Conservation (phyloP, 2,113 vertebrate genomes). For the Pluvialis apricaria region DNA sequence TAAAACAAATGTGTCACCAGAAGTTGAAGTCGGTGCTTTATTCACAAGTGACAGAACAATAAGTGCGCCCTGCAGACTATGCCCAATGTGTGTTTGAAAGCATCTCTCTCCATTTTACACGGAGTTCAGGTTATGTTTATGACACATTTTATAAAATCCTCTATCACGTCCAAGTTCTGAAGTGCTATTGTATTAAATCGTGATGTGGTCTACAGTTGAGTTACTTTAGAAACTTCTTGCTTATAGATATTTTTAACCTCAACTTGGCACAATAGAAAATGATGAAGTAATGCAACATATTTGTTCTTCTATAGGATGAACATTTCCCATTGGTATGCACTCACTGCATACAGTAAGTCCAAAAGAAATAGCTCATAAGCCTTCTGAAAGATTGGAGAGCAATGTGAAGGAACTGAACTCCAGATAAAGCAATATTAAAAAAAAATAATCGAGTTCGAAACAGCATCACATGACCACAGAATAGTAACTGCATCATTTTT, state of each 20-base stretch:
- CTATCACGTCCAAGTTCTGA: not conserved
- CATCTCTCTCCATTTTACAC: not conserved
- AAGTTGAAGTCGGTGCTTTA: not conserved
- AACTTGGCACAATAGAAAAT: not conserved
- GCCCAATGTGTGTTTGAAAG: not conserved
- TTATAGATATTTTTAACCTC: not conserved
- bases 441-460: not conserved
- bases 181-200: not conserved
- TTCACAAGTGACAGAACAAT: not conserved
- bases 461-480: not conserved
- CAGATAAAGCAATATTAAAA: not conserved
- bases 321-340: not conserved
- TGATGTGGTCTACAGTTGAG: not conserved
- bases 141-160: not conserved
- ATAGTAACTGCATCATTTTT: not conserved
- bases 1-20: not conserved
- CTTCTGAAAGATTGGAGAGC: not conserved
- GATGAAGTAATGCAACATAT: not conserved
- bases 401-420: not conserved
- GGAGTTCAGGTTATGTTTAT: not conserved
- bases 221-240: not conserved
- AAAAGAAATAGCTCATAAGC: not conserved
- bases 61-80: not conserved
- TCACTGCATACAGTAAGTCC: not conserved
- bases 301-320: not conserved